A percentile compares a stretch with the other conserved stretches of the same genome.
Conservation (phyloP, 2,888 invertebrate genomes). For the Chloromyia formosa region DNA sequence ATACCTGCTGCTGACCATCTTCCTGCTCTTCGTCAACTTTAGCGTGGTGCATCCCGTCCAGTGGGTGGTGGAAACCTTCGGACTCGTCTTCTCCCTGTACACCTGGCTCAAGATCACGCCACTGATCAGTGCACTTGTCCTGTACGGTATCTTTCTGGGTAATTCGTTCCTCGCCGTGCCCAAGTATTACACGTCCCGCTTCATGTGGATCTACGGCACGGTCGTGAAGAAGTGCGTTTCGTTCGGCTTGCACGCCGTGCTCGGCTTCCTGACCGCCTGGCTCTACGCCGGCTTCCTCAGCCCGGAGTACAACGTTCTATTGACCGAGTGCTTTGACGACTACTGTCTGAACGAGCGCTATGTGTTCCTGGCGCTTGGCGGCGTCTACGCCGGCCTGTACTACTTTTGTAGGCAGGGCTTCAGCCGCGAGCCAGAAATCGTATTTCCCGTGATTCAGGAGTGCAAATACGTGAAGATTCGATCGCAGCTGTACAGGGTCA, state of each 20-base stretch:
- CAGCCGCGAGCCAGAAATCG: constrained; percentile 62
- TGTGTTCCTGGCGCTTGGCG: constrained; percentile 73
- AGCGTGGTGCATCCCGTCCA: constrained; percentile 71
- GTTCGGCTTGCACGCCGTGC: constrained; percentile 67
- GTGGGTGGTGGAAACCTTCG: constrained; percentile 72
- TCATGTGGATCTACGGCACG: constrained; percentile 71
- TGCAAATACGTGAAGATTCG: constrained; percentile 75
- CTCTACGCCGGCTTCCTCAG: constrained; percentile 74
- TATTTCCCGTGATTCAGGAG: constrained; percentile 77
- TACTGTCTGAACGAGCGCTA: constrained; percentile 74
- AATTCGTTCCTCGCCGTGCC: constrained; percentile 73
- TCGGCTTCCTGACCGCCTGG: constrained; percentile 75
- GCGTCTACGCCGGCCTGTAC: constrained; percentile 73
- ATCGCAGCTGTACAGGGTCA: constrained; percentile 66
- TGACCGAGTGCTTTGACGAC: constrained; percentile 64
- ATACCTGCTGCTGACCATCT: constrained; percentile 65
- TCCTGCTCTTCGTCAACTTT: constrained; percentile 70
- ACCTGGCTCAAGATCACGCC: constrained; percentile 74
- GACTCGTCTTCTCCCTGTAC: constrained; percentile 66
- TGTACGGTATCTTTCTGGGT: constrained; percentile 77
- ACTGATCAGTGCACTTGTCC: constrained; percentile 70
- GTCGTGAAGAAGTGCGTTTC: constrained; percentile 69
- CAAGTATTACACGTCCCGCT: constrained; percentile 73
- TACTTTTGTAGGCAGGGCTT: constrained; percentile 59
- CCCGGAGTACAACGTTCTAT: constrained; percentile 68